Conservation (phyloP, 2,888 invertebrate species). For the Heliothis peltigera region DNA sequence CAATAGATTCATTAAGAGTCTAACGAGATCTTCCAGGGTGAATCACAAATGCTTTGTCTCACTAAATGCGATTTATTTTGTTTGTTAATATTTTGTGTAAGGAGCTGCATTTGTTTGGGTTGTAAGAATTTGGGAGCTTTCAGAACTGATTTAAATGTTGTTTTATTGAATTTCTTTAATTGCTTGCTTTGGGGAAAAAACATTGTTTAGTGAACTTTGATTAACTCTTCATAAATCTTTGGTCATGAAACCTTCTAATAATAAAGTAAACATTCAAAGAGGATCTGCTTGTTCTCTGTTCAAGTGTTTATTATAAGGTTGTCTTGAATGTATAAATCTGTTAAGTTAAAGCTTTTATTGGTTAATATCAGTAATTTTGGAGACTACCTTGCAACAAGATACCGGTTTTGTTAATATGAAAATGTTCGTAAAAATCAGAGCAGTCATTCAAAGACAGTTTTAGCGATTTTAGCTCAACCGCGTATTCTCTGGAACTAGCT, state of each 20-base stretch:
- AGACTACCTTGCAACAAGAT: too few species aligned
- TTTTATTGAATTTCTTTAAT: conserved; percentile 37
- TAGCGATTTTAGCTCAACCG: too few species aligned
- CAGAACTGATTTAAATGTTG: conserved; percentile 25
- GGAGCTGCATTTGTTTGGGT: conserved; percentile 45
- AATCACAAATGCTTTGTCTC: conserved; percentile 87
- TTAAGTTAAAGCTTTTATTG: too few species aligned
- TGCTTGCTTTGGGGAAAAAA: conserved; percentile 22
- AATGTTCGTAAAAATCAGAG: too few species aligned
- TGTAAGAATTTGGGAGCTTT: conserved; percentile 29
- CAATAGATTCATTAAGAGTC: conserved; percentile 89
- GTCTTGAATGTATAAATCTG: too few species aligned
- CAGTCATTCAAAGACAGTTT: too few species aligned
- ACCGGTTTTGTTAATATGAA: too few species aligned
- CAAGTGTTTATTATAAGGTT: too few species aligned
- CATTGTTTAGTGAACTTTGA: conserved; percentile 24
- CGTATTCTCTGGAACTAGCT: too few species aligned
- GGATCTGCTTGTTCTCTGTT: neutral
- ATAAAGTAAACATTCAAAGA: neutral
- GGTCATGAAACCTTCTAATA: neutral
- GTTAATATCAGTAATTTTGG: too few species aligned
- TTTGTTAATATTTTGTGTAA: conserved; percentile 75
- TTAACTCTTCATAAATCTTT: conserved; percentile 18
- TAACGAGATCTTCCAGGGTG: conserved; percentile 87
- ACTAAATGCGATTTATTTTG: conserved; percentile 86